phyloP scores from a whole-genome alignment of 1,140 invertebrate genomes.

The Panagrolaimus sp. region DNA sequence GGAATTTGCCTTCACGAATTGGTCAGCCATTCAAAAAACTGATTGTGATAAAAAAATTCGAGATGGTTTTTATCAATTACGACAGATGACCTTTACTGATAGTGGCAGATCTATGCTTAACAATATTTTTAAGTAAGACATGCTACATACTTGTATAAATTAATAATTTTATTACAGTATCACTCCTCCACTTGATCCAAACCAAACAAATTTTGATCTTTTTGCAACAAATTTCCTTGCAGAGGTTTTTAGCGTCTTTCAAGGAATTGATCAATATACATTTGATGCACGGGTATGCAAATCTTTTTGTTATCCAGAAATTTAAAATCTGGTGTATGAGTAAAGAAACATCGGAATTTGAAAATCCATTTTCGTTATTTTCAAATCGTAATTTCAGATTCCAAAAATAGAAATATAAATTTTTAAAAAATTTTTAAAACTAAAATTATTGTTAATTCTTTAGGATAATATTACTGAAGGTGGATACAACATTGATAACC shows the following conservation, averaged over 20 bases:
- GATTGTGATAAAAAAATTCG: not conserved
- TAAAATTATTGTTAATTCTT: too few relatives aligned
- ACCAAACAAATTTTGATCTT: slow-evolving; percentile 18
- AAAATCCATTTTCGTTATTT: too few relatives aligned
- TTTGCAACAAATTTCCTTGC: slow-evolving; percentile 13
- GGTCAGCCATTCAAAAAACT: not conserved
- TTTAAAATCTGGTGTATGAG: not conserved
- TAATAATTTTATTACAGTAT: slow-evolving; percentile 10
- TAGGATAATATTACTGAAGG: too few relatives aligned
- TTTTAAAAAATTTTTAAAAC: too few relatives aligned
- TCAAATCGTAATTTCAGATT: too few relatives aligned
- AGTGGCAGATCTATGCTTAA: slow-evolving; percentile 12
- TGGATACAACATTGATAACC: too few relatives aligned
- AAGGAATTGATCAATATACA: slow-evolving; percentile 36
- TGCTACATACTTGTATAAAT: not conserved
- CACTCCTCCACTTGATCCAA: not conserved
- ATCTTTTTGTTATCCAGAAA: not conserved
- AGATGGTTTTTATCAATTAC: slow-evolving; percentile 21
- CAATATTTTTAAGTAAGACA: slow-evolving; percentile 24
- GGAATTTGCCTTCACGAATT: slow-evolving; percentile 20
- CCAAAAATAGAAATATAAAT: too few relatives aligned
- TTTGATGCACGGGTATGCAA: slow-evolving; percentile 16
- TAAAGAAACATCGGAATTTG: not conserved
- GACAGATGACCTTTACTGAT: slow-evolving; percentile 18
- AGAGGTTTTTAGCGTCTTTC: slow-evolving; percentile 25